Conservation (phyloP, 2,888 invertebrate genomes). For the Amorpha juglandis region DNA sequence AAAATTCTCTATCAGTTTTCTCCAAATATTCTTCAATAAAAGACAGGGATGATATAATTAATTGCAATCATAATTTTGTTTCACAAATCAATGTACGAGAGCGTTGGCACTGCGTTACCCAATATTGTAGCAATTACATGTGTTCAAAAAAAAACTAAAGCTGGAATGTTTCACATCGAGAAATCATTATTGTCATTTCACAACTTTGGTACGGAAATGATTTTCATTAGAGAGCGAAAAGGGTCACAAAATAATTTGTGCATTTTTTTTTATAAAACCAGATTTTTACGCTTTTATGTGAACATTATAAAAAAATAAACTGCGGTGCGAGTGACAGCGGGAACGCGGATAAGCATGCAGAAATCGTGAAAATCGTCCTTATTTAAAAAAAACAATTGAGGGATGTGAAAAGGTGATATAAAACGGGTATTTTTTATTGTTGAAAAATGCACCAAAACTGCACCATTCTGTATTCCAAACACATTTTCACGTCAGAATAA, state of each 20-base stretch:
- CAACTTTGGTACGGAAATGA: conserved; percentile 60
- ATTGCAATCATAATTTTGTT: conserved; percentile 14
- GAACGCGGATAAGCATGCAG: not conserved
- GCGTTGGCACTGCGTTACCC: conserved; percentile 59
- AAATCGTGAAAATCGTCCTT: not conserved
- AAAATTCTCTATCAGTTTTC: not conserved
- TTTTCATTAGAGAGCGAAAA: conserved; percentile 35
- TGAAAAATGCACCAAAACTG: conserved; percentile 10
- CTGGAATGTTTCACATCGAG: conserved; percentile 28
- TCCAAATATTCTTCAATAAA: conserved; percentile 14
- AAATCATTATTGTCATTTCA: conserved; percentile 75
- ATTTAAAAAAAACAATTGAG: not conserved
- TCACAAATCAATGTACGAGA: conserved; percentile 22
- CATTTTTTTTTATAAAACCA: conserved; percentile 26
- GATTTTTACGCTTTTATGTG: conserved; percentile 8
- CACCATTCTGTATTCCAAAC: not conserved
- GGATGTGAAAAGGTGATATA: not conserved
- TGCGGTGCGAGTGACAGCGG: conserved; percentile 17
- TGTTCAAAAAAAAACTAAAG: conserved; percentile 7
- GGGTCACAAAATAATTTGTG: conserved; percentile 30
- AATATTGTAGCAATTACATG: conserved; percentile 48
- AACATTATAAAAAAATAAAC: conserved; percentile 23
- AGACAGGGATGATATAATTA: not conserved
- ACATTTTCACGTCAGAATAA: not conserved
- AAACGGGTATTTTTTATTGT: conserved; percentile 1